A percentile compares a stretch with the other conserved stretches of the same genome.
Evolutionary conservation across 1,140 invertebrate species (phyloP).

Genomic region (Oppia nitens): DNA sequence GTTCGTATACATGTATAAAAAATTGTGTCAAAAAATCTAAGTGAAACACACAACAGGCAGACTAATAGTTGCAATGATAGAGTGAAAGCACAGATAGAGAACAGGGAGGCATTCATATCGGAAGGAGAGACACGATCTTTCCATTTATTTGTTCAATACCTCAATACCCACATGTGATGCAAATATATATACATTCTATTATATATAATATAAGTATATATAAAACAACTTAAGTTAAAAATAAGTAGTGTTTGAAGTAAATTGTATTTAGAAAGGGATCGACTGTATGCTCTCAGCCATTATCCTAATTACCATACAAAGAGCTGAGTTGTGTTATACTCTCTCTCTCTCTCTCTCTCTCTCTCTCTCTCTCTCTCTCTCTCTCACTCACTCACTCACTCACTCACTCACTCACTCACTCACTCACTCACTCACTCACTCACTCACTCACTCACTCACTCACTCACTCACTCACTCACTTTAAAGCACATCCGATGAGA

Average conservation of each 20-base stretch:
- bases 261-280: not conserved
- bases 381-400: not conserved
- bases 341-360: not conserved
- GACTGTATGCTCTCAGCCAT: not conserved
- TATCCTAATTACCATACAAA: not conserved
- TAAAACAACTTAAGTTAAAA: not conserved
- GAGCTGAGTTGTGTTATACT: not conserved
- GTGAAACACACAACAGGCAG: not conserved
- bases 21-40: too few species aligned
- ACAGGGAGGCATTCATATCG: too few species aligned
- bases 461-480: not conserved
- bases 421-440: not conserved
- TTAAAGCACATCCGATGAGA: not conserved
- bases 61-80: too few species aligned
- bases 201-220: too few species aligned
- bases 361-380: not conserved
- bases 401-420: slow-evolving; percentile 1
- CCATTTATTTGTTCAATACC: not conserved
- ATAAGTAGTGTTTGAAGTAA: not conserved
- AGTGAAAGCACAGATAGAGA: too few species aligned
- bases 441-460: not conserved
- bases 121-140: not conserved
- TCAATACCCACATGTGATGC: not conserved
- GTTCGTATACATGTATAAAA: too few species aligned
- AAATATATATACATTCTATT: not conserved